phyloP scores from a whole-genome alignment of 2,888 invertebrate genomes.

The Uropetala carovei region DNA sequence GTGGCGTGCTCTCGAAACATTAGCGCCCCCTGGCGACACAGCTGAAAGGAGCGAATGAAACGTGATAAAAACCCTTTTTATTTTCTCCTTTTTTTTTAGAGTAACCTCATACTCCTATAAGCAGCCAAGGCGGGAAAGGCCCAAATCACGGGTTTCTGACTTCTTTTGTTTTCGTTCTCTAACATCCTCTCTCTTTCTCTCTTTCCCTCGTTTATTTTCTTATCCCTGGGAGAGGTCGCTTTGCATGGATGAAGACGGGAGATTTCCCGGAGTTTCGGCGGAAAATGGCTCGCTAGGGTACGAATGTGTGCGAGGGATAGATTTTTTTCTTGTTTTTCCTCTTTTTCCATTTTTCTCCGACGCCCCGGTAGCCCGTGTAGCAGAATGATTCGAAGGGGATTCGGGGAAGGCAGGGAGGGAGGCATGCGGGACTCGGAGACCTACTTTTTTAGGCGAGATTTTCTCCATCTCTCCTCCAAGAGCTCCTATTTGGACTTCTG shows the following conservation, averaged over 20 bases:
- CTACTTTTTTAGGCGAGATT: neutral
- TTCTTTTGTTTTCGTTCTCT: neutral
- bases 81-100: neutral
- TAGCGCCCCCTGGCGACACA: neutral
- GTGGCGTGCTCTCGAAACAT: neutral
- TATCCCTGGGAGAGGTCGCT: neutral
- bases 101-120: neutral
- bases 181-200: neutral
- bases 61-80: neutral
- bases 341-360: neutral
- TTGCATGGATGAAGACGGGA: neutral
- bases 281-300: conserved; percentile 11
- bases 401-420: neutral
- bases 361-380: neutral
- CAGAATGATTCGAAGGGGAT: neutral
- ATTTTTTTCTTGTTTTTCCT: neutral
- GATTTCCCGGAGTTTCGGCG: neutral
- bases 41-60: too few species aligned
- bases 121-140: too few species aligned
- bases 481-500: neutral
- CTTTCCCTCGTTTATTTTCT: neutral
- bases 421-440: neutral
- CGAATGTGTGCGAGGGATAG: too few species aligned
- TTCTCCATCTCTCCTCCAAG: neutral
- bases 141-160: too few species aligned